phyloP scores from a whole-genome alignment of 2,888 invertebrate species.

The Azorinus chamasolen region DNA sequence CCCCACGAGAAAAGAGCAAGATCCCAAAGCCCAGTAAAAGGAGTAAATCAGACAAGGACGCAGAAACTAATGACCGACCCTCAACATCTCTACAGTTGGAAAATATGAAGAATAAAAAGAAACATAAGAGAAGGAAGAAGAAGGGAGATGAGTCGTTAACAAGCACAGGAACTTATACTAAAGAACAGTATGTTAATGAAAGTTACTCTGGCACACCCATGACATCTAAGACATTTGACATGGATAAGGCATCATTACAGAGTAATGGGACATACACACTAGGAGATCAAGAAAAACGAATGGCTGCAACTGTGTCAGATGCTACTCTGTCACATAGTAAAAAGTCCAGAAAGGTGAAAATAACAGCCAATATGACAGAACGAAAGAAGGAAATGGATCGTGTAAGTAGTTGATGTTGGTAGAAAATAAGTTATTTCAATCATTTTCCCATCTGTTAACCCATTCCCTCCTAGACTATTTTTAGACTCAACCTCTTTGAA shows the following conservation, averaged over 20 bases:
- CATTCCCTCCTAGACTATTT: too few species aligned
- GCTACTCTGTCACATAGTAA: too few species aligned
- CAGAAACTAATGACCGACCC: not conserved
- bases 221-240: constrained; percentile 6
- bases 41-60: constrained; percentile 16
- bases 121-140: not conserved
- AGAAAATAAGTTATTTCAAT: too few species aligned
- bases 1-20: constrained; percentile 29
- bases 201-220: constrained; percentile 22
- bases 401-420: too few species aligned
- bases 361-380: too few species aligned
- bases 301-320: too few species aligned
- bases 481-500: too few species aligned
- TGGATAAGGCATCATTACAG: constrained; percentile 63
- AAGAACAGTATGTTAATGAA: constrained; percentile 27
- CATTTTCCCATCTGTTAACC: too few species aligned
- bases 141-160: constrained; percentile 41
- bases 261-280: constrained; percentile 73
- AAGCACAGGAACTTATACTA: constrained; percentile 52
- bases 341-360: too few species aligned
- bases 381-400: too few species aligned
- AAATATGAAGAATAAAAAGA: too few species aligned
- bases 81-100: not conserved
- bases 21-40: constrained; percentile 35
- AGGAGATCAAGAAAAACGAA: constrained; percentile 4